phyloP scores from a whole-genome alignment of 1,140 invertebrate species.

The Zophobas atratus region DNA sequence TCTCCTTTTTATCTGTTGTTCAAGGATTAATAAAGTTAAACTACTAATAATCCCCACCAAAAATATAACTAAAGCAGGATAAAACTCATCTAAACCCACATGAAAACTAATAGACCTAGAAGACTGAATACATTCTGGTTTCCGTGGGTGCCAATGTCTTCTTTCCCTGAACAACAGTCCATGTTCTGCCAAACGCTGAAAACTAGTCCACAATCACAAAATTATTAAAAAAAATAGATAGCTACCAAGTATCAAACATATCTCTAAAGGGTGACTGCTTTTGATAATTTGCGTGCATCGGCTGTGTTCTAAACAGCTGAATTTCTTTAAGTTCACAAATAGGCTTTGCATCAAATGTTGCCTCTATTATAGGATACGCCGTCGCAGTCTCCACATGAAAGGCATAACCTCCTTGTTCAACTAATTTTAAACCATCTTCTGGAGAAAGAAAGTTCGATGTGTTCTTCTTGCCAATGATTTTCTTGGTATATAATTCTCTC shows the following conservation, averaged over 20 bases:
- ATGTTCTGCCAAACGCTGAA: conserved; percentile 39
- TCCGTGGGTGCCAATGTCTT: conserved; percentile 38
- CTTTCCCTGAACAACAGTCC: conserved; percentile 34
- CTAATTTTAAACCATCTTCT: conserved; percentile 52
- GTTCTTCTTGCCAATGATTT: conserved; percentile 44
- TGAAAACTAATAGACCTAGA: conserved; percentile 39
- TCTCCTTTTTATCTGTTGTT: conserved; percentile 6
- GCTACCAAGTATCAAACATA: conserved; percentile 54
- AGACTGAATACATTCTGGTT: conserved; percentile 48
- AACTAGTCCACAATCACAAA: conserved; percentile 31
- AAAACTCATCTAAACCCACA: conserved; percentile 44
- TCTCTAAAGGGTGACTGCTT: conserved; percentile 56
- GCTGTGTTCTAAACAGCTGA: conserved; percentile 48
- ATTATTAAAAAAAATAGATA: neutral
- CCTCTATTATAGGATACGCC: conserved; percentile 56
- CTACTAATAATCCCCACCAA: conserved; percentile 27
- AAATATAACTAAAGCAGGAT: conserved; percentile 38
- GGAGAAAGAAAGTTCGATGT: conserved; percentile 36
- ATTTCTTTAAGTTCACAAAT: conserved; percentile 57
- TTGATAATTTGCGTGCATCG: conserved; percentile 44
- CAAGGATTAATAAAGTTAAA: conserved; percentile 28
- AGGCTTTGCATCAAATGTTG: conserved; percentile 48
- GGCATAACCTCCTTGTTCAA: conserved; percentile 54
- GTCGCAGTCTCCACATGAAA: conserved; percentile 56
- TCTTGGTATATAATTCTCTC: conserved; percentile 38